Base-by-base conservation (phyloP, 2,888 invertebrate genomes). In the Drosophila melanocephala region DNA sequence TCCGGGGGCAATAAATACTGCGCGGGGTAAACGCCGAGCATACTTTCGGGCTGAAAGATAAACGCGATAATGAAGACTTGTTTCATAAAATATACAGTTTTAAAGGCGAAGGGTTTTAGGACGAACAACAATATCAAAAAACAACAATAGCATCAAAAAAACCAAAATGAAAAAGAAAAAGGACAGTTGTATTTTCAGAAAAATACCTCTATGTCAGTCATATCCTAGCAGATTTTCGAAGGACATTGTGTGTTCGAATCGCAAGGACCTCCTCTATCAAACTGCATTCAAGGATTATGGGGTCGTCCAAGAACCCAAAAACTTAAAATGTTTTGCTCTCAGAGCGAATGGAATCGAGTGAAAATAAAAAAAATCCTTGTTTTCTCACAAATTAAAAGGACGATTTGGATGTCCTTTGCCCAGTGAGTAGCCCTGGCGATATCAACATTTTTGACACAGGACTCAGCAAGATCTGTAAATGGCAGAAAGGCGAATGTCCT, bases 1-100 rank as follows among this genome's bases (percentile, higher is more conserved):
- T 42, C 19, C n/a, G n/a, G 42, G 0, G 10, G 0, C 0, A 10
- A 12, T 10, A 10, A 5, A n/a, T 1, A n/a, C 7, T 0, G 5
- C 1, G 12, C 0, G 5, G 0, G 0, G n/a, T 42, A 2, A 1
- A 47, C 22, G 1, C 10, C 0, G 0, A 14, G 47, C 47, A 22
- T 4, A 22, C 7, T 22, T 7, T 47, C 14, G 0, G 22, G 47
- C 47, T 47, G 14, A 1, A 7, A 47, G 22, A 4, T 47, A 47
- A 42, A 12, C 10, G 5, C n/a, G 42, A n/a, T 42, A 22, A 1
- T 42, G 10, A 10, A 22, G n/a, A 0, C 0, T 22, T 22, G n/a
- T 12, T n/a, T n/a, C 4, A 10, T 10, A 42, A n/a, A 14, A 3
- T 44, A 3, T 7, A 14, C 6, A 6, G 6, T 14, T 22, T 6